Conservation (phyloP, 1,140 invertebrate species). For the Papilio glaucus region DNA sequence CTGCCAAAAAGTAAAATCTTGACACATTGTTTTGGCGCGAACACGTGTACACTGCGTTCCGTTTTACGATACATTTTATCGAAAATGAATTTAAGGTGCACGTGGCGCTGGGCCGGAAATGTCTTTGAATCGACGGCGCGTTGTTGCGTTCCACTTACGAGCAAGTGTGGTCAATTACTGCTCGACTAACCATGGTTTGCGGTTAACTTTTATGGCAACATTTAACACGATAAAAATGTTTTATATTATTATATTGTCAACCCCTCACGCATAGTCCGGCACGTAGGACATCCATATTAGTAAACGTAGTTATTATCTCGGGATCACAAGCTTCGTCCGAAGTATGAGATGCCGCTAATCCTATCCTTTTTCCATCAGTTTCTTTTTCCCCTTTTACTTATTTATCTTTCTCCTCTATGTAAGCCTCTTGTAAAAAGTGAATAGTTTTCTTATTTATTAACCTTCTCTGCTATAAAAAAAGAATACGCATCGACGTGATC, state of each 20-base stretch:
- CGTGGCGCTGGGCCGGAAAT: neutral
- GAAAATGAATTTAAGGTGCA: neutral
- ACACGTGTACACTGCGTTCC: neutral
- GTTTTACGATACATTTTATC: conserved; percentile 1
- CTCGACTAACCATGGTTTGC: neutral
- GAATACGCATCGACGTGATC: neutral
- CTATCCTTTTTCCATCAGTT: no score
- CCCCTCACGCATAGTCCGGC: neutral
- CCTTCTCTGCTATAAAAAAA: neutral
- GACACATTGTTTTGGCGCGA: neutral
- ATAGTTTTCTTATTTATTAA: neutral
- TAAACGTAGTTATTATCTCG: no score
- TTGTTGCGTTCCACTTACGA: conserved; percentile 4
- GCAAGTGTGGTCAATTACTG: conserved; percentile 1
- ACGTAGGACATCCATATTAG: no score
- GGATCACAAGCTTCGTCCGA: no score
- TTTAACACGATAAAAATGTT: neutral
- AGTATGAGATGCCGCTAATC: no score
- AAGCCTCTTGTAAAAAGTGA: neutral
- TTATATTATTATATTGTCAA: neutral
- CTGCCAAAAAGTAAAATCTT: conserved; percentile 13
- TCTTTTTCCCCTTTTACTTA: no score
- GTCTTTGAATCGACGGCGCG: neutral
- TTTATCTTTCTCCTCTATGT: neutral
- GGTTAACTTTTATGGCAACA: neutral